Evolutionary conservation across 2,113 vertebrate genomes (phyloP), one percentile per base, ranked within the genome.

Genomic region (Melospiza georgiana): DNA sequence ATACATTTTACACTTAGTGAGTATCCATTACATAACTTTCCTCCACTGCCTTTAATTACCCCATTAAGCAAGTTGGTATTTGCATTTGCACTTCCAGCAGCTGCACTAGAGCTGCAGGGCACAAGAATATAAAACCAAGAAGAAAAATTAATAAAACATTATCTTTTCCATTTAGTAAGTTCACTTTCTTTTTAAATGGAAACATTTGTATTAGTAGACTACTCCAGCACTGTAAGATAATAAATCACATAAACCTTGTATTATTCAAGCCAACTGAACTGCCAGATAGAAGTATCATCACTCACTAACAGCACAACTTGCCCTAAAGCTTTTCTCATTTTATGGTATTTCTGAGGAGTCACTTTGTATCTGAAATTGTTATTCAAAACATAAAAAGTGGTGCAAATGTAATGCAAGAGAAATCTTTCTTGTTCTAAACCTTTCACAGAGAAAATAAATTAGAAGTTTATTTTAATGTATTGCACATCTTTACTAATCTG

Each of bases 101-200:
- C 92, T 95, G 84, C 46, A 62, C 51, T 28, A 90, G 27, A 91
- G 92, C 93, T 93, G 39, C 84, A 95, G 90, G 96, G 92, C 78
- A 90, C 27, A 80, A 82, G 57, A 88, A 88, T 68, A 93, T 90
- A 94, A 94, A 96, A 59, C 31, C 27, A 71, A 71, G 73, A 66
- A 46, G 28, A 95, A 95, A 95, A 90, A 97, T 90, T 96, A 96
- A 93, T 95, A 96, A 95, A 96, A 94, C 57, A 95, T 94, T 82
- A 91, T 85, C 67, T 67, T 86, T 88, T 59, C 76, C 78, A 82
- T 96, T 96, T 94, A 92, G 67, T 92, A 79, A 85, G 55, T 77
- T 95, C 69, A 49, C 54, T 90, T 91, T 54, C 58, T 62, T 94
- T 96, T 90, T 97, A 86, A 96, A 95, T 95, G 61, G 95, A 97